Conservation (phyloP, 2,113 vertebrate genomes). For the Pluvianellus socialis region DNA sequence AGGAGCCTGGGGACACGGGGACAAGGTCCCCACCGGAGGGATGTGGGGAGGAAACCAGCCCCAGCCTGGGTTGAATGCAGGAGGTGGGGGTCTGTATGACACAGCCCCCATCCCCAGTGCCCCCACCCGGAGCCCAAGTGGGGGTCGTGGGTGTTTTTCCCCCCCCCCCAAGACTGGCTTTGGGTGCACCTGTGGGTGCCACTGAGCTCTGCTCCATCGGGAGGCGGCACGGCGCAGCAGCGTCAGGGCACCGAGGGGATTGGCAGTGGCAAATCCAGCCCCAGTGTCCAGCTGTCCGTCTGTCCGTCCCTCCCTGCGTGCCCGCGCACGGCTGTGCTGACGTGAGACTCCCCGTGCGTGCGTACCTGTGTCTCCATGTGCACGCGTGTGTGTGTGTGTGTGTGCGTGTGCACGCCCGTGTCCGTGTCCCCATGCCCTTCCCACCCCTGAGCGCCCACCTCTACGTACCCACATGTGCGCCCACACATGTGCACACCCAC, state of each 20-base stretch:
- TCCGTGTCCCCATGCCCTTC: rapidly evolving
- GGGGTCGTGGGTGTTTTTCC: not conserved
- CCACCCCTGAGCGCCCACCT: not conserved
- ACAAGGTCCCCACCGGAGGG: not conserved
- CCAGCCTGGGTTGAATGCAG: not conserved
- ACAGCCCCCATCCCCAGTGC: too few species aligned
- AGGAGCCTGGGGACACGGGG: not conserved
- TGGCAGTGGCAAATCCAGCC: rapidly evolving
- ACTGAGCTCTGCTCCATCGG: not conserved
- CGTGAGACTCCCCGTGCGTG: rapidly evolving
- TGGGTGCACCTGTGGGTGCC: not conserved
- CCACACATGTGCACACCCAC: rapidly evolving
- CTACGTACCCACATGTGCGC: rapidly evolving
- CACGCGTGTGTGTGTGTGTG: rapidly evolving
- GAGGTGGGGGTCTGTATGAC: rapidly evolving
- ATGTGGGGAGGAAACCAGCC: not conserved
- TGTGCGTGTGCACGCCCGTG: rapidly evolving
- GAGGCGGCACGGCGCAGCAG: not conserved
- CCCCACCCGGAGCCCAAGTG: too few species aligned
- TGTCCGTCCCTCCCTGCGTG: rapidly evolving
- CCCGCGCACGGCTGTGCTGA: rapidly evolving
- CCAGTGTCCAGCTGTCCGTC: not conserved
- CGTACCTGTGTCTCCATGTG: rapidly evolving
- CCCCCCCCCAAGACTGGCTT: not conserved
- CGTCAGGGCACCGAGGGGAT: not conserved